phyloP scores from a whole-genome alignment of 2,797 vertebrate species.

The Siniperca undulata region DNA sequence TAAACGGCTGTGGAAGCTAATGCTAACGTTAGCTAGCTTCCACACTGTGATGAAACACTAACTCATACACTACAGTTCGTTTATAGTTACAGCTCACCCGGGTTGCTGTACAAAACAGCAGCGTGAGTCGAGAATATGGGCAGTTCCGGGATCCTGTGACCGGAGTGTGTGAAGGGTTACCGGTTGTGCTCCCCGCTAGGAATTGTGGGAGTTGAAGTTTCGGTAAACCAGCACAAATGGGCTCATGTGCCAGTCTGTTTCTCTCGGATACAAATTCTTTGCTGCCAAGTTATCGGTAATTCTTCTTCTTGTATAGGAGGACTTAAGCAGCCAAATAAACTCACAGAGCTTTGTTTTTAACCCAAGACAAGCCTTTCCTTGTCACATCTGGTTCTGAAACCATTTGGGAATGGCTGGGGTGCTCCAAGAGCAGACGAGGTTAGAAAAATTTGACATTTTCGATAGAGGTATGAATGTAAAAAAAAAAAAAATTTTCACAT shows the following conservation, averaged over 20 bases:
- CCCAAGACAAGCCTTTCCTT: background rate
- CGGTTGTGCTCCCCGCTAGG: background rate
- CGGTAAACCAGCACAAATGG: fast-evolving
- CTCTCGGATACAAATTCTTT: background rate
- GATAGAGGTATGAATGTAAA: background rate
- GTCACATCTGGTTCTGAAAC: background rate
- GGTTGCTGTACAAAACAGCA: no score
- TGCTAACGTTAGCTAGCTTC: conserved; percentile 21
- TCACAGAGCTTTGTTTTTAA: background rate
- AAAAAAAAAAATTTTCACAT: background rate
- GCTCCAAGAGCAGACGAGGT: background rate
- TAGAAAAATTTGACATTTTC: background rate
- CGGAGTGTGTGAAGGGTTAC: background rate
- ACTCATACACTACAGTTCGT: fast-evolving
- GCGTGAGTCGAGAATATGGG: fast-evolving
- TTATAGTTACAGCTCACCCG: conserved; percentile 30
- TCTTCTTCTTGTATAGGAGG: background rate
- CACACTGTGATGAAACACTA: background rate
- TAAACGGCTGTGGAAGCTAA: background rate
- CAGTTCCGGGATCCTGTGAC: background rate
- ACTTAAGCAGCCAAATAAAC: background rate
- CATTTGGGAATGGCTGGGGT: background rate
- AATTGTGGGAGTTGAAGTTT: conserved; percentile 62
- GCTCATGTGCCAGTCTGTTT: background rate
- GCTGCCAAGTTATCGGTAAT: background rate